Percentiles rank a stretch among this genome's conserved stretches.
phyloP scores from a whole-genome alignment of 2,888 invertebrate genomes.

The Meloe dianella region DNA sequence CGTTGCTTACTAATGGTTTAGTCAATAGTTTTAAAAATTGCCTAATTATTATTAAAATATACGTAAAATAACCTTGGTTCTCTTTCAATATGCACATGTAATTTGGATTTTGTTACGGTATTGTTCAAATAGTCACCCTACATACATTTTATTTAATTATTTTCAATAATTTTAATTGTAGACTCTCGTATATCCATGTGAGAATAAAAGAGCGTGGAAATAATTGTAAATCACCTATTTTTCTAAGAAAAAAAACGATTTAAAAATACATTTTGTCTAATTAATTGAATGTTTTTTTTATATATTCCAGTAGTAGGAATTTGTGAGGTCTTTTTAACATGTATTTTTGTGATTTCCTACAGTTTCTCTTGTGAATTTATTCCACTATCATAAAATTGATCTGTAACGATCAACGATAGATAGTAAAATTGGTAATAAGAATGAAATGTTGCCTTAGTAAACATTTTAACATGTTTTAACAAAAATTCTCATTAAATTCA shows the following conservation, averaged over 20 bases:
- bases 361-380: neutral
- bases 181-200: constrained; percentile 2
- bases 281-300: neutral
- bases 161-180: neutral
- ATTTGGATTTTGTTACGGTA: neutral
- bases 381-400: neutral
- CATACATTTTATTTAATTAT: neutral
- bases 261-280: neutral
- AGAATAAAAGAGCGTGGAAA: constrained; percentile 3
- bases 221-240: neutral
- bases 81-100: neutral
- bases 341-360: neutral
- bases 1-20: no score
- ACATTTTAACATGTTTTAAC: neutral
- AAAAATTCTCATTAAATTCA: neutral
- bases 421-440: neutral
- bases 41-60: no score
- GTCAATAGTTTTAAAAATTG: no score
- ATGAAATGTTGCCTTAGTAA: neutral
- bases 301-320: no score
- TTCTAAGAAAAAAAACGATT: neutral
- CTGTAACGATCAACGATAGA: neutral
- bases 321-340: no score
- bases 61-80: neutral
- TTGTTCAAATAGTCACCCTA: constrained; percentile 1